Base-by-base conservation (phyloP, 2,113 vertebrate species). In the Phaethornis superciliosus region DNA sequence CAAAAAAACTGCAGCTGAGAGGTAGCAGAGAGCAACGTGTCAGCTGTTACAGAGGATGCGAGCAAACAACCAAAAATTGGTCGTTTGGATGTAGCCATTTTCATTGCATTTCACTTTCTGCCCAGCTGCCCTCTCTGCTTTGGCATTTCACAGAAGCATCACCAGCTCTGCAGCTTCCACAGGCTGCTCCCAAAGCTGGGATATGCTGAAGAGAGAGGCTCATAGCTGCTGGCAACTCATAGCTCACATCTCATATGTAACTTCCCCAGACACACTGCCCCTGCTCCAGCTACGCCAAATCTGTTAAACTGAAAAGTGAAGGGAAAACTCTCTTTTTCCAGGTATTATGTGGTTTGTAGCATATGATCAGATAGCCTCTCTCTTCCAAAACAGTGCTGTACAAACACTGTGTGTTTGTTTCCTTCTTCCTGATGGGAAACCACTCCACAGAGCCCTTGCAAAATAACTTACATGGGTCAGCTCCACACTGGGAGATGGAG, bases 51-150 rank as follows among this genome's bases (percentile, higher is more conserved):
- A 28, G 52, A 0, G 35, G 1, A 6, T 2, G 44, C 11, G 10
- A 12, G 30, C 3, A 0, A 1, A 9, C 13, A 12, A 40, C 40
- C 40, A 12, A 40, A 40, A 40, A 40, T 40, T 0, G 8, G 21
- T 3, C 21, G 21, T 44, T 79, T 35, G 62, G 51, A 33, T 24
- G 13, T n/a, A 35, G 4, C 15, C 44, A 5, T 55, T 85, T 62
- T 32, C n/a, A 67, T 59, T 40, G 28, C 37, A 12, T 60, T 64
- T 84, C 24, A 7, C 35, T 54, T 55, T 64, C 65, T 23, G 58
- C 72, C 49, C 35, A 91, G 33, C 58, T 74, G 37, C 42, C 79
- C 20, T 49, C 42, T 81, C 81, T 88, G 49, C 75, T 85, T 22
- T 3, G 37, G 52, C 86, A 78, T 47, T 85, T 63, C 83, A 37